These are phyloP conservation scores for Schizotus pectinicornis DNA, from an alignment of 2,888 invertebrate species.

Conservation along the genomic window DNA sequence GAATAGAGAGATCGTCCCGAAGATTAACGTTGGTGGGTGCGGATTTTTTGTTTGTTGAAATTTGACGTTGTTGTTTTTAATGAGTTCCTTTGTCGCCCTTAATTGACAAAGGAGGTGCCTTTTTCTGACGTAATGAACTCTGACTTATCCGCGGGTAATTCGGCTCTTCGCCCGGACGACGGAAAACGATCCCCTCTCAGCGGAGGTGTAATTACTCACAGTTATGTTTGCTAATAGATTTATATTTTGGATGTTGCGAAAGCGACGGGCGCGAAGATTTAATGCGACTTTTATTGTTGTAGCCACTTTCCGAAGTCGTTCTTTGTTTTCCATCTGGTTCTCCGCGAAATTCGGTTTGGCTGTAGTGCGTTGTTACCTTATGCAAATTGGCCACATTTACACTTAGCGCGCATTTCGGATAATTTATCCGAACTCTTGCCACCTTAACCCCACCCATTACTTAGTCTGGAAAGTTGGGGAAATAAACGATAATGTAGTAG, in stretches of 20 bases:
- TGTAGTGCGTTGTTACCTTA: constrained; percentile 39
- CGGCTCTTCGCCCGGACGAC: constrained; percentile 9
- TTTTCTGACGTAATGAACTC: constrained; percentile 24
- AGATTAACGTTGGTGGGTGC: constrained; percentile 27
- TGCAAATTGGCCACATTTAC: constrained; percentile 43
- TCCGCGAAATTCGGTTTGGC: constrained; percentile 20
- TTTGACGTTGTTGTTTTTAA: constrained; percentile 29
- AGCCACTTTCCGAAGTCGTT: constrained; percentile 16
- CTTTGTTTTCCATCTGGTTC: constrained; percentile 11
- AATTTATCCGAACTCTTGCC: constrained; percentile 30
- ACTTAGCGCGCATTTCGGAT: constrained; percentile 29
- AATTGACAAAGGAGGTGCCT: constrained; percentile 26
- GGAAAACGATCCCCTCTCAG: constrained; percentile 11
- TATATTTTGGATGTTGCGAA: constrained; percentile 22
- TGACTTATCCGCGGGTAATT: constrained; percentile 29
- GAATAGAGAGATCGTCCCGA: constrained; percentile 23
- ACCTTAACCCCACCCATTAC: constrained; percentile 33
- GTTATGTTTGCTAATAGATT: constrained; percentile 28
- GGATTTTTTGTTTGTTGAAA: constrained; percentile 27
- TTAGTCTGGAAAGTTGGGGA: constrained; percentile 40
- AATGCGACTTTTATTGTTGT: constrained; percentile 22
- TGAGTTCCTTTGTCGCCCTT: constrained; percentile 31
- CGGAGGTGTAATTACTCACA: constrained; percentile 26
- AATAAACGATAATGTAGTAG: constrained; percentile 36
- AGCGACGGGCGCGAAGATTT: constrained; percentile 16